Base-by-base conservation (phyloP, 2,888 invertebrate genomes). In the Pelosia muscerda region DNA sequence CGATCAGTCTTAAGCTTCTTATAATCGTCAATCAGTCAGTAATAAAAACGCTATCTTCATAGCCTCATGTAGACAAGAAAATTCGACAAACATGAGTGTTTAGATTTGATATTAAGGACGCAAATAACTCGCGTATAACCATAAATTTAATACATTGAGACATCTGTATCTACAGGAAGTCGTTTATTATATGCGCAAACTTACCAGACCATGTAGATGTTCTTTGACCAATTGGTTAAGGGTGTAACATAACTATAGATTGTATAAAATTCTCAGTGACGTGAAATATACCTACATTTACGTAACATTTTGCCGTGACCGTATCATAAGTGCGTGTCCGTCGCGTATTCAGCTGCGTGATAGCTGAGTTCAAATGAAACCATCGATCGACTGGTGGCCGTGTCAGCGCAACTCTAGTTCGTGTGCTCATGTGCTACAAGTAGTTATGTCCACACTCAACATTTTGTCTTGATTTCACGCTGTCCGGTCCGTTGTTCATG, bases 81-180 rank as follows among this genome's bases (percentile, higher is more conserved):
- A 88, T 86, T 74, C 70, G 38, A 67, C 69, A 77, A 72, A 77
- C 79, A 68, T 72, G 76, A 83, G 79, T 88, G 86, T 89, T 89
- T 87, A 77, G 74, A 82, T 82, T 86, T 81, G 63, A 75, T 80
- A 80, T 85, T 84, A 83, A 72, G 71, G 53, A 66, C 67, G 75
- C 70, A 76, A 79, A 69, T n/a, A 70, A 57, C 68, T 68, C 34
- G 38, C 26, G 3, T 60, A 15, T 26, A 31, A 56, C 56, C 65
- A 73, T 72, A 65, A 63, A 69, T 65, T 65, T n/a, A 15, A 42
- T 78, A 79, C 63, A 76, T 76, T 78, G 76, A 76, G 81, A 84
- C 86, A 86, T 84, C 81, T 84, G 77, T 77, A 71, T 62, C 68
- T 61, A 60, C 55, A 68, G 58, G 73, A 73, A 75, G 75, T 77